Base-by-base conservation (phyloP, 2,888 invertebrate species). In the Nomada lathburiana region DNA sequence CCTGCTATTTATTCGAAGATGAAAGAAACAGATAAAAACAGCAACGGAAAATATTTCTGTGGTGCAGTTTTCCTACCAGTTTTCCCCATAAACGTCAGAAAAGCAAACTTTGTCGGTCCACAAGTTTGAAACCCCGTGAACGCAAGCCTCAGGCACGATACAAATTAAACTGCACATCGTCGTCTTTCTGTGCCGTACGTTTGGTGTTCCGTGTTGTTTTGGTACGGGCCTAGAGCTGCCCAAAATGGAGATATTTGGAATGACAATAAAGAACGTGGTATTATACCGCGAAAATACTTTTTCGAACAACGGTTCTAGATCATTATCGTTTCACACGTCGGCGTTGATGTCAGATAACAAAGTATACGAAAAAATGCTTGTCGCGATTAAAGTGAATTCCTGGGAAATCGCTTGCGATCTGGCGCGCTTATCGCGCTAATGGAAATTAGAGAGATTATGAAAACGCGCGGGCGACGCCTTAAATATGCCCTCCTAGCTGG, bases 371-470 rank as follows among this genome's bases (percentile, higher is more conserved):
- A 76, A 62, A 77, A 53, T 23, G 52, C 16, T 52, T n/a, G 42
- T 16, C 50, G 60, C 70, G 70, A 70, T 53, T 65, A 50, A 59
- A 68, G 62, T 53, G 75, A 72, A 72, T 69, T 50, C 20, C 68
- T 11, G 23, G 10, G 18, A 23, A 53, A 68, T 76, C 73, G 60
- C 50, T 59, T 16, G 3, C 44, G 60, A 74, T 81, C 60, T 59
- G 29, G 52, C 69, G 53, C 47, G 44, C 68, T 80, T 82, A 73
- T 76, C 82, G 65, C 69, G 57, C 73, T 84, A 86, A 86, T 86
- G 81, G 82, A 86, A 86, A 90, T 90, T 89, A 89, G 87, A 84
- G 84, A 86, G 89, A 89, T 90, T 90, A 88, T 88, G 85, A 84
- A 86, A 87, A 87, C 82, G 87, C 82, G 86, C 73, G 74, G 80